phyloP scores from a whole-genome alignment of 1,140 invertebrate species.

The Leptopilina clavipes region DNA sequence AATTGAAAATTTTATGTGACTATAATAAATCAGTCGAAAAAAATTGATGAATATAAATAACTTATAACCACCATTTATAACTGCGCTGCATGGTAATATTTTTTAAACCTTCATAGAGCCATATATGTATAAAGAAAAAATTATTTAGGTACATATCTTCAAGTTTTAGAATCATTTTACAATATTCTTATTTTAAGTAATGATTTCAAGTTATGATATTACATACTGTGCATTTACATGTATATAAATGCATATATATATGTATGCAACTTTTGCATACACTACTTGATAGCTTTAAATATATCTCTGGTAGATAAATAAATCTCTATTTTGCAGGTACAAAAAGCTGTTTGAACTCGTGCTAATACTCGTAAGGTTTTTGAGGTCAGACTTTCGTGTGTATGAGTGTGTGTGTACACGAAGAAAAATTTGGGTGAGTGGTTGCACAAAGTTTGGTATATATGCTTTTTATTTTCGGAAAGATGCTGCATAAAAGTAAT shows the following conservation, averaged over 20 bases:
- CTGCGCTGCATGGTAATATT: too few relatives aligned
- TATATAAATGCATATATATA: neutral
- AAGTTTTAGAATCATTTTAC: slow-evolving; percentile 26
- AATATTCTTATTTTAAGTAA: neutral
- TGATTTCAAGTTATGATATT: slow-evolving; percentile 36
- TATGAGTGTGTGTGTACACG: too few relatives aligned
- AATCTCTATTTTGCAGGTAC: slow-evolving; percentile 67
- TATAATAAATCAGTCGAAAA: too few relatives aligned
- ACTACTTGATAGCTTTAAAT: slow-evolving; percentile 47
- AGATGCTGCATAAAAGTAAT: too few relatives aligned
- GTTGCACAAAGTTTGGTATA: too few relatives aligned
- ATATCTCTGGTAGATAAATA: slow-evolving; percentile 66
- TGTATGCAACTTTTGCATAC: neutral
- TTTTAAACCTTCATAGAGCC: too few relatives aligned
- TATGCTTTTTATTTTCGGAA: too few relatives aligned
- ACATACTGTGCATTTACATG: slow-evolving; percentile 37
- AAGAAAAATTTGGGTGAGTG: too few relatives aligned
- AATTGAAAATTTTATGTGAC: too few relatives aligned
- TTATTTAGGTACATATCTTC: slow-evolving; percentile 36
- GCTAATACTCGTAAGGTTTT: slow-evolving; percentile 11
- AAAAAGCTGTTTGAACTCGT: slow-evolving; percentile 63
- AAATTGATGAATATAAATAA: too few relatives aligned
- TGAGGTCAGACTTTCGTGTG: neutral
- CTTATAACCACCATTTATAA: too few relatives aligned
- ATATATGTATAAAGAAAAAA: neutral